These are phyloP conservation scores for Anableps anableps DNA, from an alignment of 2,797 vertebrate genomes.

Conservation along the genomic window DNA sequence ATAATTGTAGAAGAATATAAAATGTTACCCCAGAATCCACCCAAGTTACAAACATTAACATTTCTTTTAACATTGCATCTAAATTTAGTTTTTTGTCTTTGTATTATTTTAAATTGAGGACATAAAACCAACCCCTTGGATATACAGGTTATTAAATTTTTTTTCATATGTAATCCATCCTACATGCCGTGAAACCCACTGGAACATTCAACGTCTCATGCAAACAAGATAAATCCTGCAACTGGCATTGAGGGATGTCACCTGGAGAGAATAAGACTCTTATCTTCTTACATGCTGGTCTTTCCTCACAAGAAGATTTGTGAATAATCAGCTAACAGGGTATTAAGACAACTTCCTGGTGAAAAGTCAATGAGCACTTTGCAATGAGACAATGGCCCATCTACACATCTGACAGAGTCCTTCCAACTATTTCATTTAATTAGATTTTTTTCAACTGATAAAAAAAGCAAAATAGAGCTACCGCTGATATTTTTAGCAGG, in stretches of 20 bases:
- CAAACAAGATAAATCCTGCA: not conserved
- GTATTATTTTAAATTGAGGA: not conserved
- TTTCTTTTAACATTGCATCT: not conserved
- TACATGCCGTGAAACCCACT: not conserved
- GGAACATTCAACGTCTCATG: not conserved
- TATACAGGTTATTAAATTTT: no score
- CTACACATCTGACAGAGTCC: not conserved
- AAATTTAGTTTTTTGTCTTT: no score
- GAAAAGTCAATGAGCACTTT: not conserved
- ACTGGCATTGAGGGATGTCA: not conserved
- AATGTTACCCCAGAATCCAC: not conserved
- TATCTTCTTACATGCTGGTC: slow-evolving; percentile 22
- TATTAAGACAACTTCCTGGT: not conserved
- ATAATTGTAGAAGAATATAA: not conserved
- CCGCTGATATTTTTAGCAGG: slow-evolving; percentile 26
- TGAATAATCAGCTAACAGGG: slow-evolving; percentile 40
- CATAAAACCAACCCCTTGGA: no score
- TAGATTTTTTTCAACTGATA: not conserved
- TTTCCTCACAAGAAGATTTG: slow-evolving; percentile 45
- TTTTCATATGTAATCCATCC: no score
- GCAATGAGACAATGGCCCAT: not conserved
- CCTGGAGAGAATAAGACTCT: slow-evolving; percentile 40
- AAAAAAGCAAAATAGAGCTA: slow-evolving; percentile 3
- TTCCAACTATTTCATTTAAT: not conserved
- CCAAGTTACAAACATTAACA: not conserved